Evolutionary conservation across 2,797 vertebrate genomes (phyloP).

Genomic region (Chelon labrosus): DNA sequence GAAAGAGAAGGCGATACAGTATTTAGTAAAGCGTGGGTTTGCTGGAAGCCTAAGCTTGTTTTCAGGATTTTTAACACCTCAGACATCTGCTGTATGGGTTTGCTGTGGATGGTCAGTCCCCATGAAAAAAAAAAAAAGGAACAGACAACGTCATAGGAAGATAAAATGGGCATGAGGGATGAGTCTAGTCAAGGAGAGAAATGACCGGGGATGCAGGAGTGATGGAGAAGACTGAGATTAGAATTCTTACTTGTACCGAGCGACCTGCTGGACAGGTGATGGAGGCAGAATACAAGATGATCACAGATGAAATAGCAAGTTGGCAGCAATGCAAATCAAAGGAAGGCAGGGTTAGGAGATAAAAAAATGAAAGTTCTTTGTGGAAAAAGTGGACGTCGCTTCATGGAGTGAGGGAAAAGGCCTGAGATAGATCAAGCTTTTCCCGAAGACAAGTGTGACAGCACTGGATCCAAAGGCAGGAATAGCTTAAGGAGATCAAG

Average conservation of each 20-base stretch:
- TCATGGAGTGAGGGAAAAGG: neutral
- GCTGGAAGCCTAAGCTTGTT: constrained; percentile 15
- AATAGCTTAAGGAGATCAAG: constrained; percentile 16
- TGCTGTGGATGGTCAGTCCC: constrained; percentile 11
- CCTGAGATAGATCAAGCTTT: constrained; percentile 19
- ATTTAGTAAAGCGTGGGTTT: constrained; percentile 1
- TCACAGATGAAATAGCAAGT: constrained; percentile 12
- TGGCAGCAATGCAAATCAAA: constrained; percentile 36
- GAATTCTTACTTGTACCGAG: neutral
- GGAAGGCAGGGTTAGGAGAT: constrained; percentile 10
- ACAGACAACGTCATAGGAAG: constrained; percentile 25
- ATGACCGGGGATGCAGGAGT: constrained; percentile 7
- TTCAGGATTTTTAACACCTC: neutral
- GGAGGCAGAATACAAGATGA: constrained; percentile 29
- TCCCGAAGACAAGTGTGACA: constrained; percentile 16
- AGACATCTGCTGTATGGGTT: constrained; percentile 2
- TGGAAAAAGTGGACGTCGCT: constrained; percentile 16
- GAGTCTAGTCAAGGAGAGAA: constrained; percentile 1
- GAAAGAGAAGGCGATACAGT: neutral
- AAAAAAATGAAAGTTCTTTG: constrained; percentile 22
- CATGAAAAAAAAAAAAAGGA: constrained; percentile 6
- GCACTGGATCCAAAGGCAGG: constrained; percentile 8
- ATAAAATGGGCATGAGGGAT: neutral
- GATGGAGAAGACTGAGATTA: constrained; percentile 3
- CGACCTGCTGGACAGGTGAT: constrained; percentile 15